Percentiles rank a stretch among this genome's conserved stretches.
These are phyloP conservation scores for Lepilemur septentrionalis DNA, from an alignment of 2,797 vertebrate species.

Conservation along the genomic window DNA sequence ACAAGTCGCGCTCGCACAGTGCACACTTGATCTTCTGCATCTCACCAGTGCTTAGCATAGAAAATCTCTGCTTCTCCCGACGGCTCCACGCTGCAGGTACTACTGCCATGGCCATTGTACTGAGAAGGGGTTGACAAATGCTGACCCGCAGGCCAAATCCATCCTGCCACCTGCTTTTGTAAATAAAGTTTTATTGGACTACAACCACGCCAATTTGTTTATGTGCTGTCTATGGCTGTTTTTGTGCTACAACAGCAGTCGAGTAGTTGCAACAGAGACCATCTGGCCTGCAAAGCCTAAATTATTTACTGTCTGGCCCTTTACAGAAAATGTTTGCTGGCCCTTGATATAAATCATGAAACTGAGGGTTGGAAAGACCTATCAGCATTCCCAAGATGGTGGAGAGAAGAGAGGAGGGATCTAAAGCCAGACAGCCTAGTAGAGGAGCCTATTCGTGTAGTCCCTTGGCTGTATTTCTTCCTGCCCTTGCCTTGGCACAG, in stretches of 20 bases:
- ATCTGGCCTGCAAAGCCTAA: background rate
- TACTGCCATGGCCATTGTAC: background rate
- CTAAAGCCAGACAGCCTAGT: background rate
- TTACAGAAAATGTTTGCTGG: background rate
- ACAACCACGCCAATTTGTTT: background rate
- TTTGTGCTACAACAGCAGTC: background rate
- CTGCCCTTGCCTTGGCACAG: background rate
- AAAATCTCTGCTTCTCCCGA: background rate
- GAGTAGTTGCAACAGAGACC: background rate
- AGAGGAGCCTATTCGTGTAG: background rate
- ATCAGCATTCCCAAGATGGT: background rate
- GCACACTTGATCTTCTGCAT: background rate
- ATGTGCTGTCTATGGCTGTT: background rate
- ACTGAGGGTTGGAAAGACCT: background rate
- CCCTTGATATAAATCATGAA: background rate
- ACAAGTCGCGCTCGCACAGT: rapidly evolving
- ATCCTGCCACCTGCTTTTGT: background rate
- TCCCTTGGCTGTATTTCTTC: background rate
- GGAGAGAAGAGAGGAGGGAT: background rate
- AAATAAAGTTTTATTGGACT: background rate
- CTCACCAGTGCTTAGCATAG: background rate
- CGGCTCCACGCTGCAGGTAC: rapidly evolving
- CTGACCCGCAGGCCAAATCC: background rate
- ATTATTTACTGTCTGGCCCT: background rate
- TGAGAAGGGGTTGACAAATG: background rate